phyloP scores from a whole-genome alignment of 1,140 invertebrate genomes.

The Drosophila sturtevanti region DNA sequence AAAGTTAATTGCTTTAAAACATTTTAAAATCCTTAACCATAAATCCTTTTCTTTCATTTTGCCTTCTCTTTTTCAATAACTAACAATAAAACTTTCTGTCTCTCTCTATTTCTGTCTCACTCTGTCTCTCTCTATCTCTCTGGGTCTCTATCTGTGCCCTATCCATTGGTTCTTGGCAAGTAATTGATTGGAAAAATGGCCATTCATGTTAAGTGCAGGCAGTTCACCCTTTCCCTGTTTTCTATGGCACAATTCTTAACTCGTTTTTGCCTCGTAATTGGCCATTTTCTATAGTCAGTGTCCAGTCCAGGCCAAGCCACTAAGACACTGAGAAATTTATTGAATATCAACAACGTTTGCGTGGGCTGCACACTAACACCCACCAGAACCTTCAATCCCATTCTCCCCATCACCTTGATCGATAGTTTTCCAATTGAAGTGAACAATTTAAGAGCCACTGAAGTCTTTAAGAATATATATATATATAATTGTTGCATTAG shows the following conservation, averaged over 20 bases:
- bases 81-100: constrained; percentile 8
- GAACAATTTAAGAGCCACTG: constrained; percentile 32
- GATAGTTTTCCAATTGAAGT: constrained; percentile 38
- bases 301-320: constrained; percentile 17
- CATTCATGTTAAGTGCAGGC: constrained; percentile 70
- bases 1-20: constrained; percentile 54
- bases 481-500: no score
- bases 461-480: background rate
- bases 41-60: constrained; percentile 6
- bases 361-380: background rate
- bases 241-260: constrained; percentile 62
- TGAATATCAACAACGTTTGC: constrained; percentile 61
- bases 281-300: constrained; percentile 66
- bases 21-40: constrained; percentile 44
- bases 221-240: constrained; percentile 30
- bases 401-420: constrained; percentile 49
- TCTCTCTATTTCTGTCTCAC: constrained; percentile 10
- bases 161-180: constrained; percentile 18
- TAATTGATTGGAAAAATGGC: constrained; percentile 79
- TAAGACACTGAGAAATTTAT: constrained; percentile 52
- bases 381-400: no score
- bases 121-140: constrained; percentile 12
- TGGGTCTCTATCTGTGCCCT: background rate
- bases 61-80: constrained; percentile 10
- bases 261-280: constrained; percentile 76